Conservation (phyloP, 2,888 invertebrate genomes). For the Biston stratarius region DNA sequence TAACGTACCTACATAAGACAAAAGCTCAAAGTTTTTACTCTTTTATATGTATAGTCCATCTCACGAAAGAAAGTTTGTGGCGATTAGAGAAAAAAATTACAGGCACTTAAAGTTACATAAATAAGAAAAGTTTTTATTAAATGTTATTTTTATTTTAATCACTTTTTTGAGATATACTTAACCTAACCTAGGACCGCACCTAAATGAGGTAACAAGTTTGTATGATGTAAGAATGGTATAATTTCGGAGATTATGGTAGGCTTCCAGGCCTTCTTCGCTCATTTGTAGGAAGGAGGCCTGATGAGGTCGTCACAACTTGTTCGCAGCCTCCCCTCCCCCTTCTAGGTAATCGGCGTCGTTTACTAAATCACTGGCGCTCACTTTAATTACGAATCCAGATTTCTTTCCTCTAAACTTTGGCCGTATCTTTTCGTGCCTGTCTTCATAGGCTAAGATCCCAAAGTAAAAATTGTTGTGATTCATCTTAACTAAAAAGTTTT, state of each 20-base stretch:
- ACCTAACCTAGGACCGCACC: too few species aligned
- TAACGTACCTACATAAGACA: too few species aligned
- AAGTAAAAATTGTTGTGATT: not conserved
- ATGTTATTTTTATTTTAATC: too few species aligned
- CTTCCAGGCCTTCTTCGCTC: slow-evolving; percentile 47
- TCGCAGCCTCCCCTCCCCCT: slow-evolving; percentile 49
- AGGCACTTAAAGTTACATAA: too few species aligned
- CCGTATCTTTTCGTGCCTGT: slow-evolving; percentile 47
- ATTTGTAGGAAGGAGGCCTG: slow-evolving; percentile 60
- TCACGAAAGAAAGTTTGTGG: too few species aligned
- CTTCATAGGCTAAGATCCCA: slow-evolving; percentile 26
- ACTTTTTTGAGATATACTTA: too few species aligned
- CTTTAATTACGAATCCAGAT: slow-evolving; percentile 71
- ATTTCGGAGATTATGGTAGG: not conserved
- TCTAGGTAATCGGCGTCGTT: slow-evolving; percentile 67
- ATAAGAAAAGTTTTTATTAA: too few species aligned
- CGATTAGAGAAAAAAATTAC: too few species aligned
- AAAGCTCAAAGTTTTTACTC: too few species aligned
- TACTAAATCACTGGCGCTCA: slow-evolving; percentile 66
- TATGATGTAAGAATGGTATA: too few species aligned
- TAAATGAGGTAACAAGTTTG: too few species aligned
- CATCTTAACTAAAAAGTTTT: not conserved
- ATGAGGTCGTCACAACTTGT: slow-evolving; percentile 68
- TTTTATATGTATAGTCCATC: too few species aligned
- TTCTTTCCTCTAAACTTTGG: slow-evolving; percentile 59